Base-by-base conservation (phyloP, 2,113 vertebrate genomes). In the Riparia riparia region DNA sequence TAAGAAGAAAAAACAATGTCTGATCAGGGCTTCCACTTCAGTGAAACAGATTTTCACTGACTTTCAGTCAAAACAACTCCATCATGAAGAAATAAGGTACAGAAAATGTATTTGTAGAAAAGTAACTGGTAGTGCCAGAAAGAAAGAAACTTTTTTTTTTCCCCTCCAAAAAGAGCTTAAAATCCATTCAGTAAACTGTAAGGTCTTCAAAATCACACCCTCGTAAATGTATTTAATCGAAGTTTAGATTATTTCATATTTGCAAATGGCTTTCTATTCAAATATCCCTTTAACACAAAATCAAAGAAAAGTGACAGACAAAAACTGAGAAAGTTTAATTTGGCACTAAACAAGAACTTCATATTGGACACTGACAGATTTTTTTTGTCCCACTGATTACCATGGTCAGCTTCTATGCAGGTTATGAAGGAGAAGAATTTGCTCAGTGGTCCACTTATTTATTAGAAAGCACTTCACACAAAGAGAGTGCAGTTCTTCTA, bases 21-120 rank as follows among this genome's bases (percentile, higher is more conserved):
- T 65, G 54, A 83, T 81, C 31, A 73, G 37, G 72, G 21, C 14
- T 84, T 54, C 22, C 37, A 77, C 51, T 90, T 92, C 56, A 85
- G 56, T 57, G 65, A 93, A 95, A 74, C 14, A 65, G 14, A 31
- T 42, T 89, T 70, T 83, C 54, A 83, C 19, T 81, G 19, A 73
- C 58, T 94, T 93, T 68, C 60, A 90, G 51, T 70, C 69, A 81
- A 93, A 95, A 92, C 82, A 91, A 4, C 65, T 92, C 73, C 44
- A 66, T 93, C 82, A 73, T 8, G 9, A 70, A 84, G 72, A 83
- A 26, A 25, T 22, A 87, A 77, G 28, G 19, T 70, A 66, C 31
- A 86, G 58, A 56, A 86, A 80, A 20, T 51, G 14, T 53, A 53
- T 61, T 80, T 76, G 45, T 86, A 49, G 57, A 89, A 93, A 89